phyloP scores from a whole-genome alignment of 2,888 invertebrate genomes.

The Dolomedes plantarius region DNA sequence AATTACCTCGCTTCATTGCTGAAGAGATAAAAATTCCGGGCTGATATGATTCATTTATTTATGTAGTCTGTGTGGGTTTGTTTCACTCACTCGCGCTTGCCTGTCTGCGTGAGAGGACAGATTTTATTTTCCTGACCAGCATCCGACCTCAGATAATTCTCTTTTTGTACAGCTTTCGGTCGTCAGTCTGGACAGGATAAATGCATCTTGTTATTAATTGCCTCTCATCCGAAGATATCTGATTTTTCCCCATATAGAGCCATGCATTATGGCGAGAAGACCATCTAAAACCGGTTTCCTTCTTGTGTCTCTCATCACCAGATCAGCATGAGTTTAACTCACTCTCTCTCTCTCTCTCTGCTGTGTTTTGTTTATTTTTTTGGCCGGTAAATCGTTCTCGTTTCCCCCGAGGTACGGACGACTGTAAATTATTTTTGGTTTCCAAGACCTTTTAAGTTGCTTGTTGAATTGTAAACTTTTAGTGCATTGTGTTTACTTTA shows the following conservation, averaged over 20 bases:
- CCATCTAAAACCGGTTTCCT: constrained; percentile 30
- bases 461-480: no score
- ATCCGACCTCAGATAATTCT: constrained; percentile 38
- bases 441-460: no score
- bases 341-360: no score
- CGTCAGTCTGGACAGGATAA: constrained; percentile 41
- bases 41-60: no score
- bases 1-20: no score
- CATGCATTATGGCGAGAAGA: constrained; percentile 28
- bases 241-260: constrained; percentile 33
- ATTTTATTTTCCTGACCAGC: background rate
- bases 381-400: background rate
- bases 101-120: constrained; percentile 21
- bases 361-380: background rate
- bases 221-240: constrained; percentile 46
- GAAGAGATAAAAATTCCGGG: no score
- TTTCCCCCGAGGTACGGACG: background rate
- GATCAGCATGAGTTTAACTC: background rate
- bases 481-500: no score
- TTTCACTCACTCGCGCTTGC: background rate
- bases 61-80: background rate
- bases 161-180: constrained; percentile 10
- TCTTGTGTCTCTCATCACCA: background rate
- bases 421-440: background rate
- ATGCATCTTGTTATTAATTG: constrained; percentile 58